Evolutionary conservation across 2,113 vertebrate species (phyloP).

Genomic region (Spea bombifrons): DNA sequence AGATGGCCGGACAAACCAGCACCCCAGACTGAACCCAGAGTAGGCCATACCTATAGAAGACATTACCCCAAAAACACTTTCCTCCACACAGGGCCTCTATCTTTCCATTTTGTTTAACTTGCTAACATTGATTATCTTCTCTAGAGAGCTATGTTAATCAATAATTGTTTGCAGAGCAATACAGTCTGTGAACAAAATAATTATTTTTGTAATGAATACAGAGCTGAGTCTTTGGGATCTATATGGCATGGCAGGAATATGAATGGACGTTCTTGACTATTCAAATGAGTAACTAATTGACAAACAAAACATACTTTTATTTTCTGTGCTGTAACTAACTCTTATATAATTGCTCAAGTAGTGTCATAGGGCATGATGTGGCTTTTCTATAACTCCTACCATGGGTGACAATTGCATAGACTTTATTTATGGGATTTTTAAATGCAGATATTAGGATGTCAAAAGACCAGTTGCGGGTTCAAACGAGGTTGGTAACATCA

Average conservation of each 20-base stretch:
- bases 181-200: constrained; percentile 61
- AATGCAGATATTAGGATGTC: no score
- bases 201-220: constrained; percentile 61
- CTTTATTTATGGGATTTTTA: no score
- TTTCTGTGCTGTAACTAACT: background rate
- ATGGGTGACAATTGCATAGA: no score
- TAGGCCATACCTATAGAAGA: no score
- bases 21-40: no score
- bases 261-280: background rate
- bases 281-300: background rate
- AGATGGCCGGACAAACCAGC: no score
- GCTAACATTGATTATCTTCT: constrained; percentile 60
- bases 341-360: no score
- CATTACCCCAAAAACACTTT: no score
- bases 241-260: constrained; percentile 15
- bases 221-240: constrained; percentile 42
- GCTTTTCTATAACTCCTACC: no score
- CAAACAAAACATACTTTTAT: background rate
- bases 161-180: constrained; percentile 63
- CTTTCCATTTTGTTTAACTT: constrained; percentile 58
- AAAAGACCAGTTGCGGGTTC: no score
- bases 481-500: no score
- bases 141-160: constrained; percentile 60
- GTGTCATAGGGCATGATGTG: no score
- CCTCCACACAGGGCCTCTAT: constrained; percentile 55